These are phyloP conservation scores for Drosophila malerkotliana DNA, from an alignment of 1,140 invertebrate species.

Conservation along the genomic window DNA sequence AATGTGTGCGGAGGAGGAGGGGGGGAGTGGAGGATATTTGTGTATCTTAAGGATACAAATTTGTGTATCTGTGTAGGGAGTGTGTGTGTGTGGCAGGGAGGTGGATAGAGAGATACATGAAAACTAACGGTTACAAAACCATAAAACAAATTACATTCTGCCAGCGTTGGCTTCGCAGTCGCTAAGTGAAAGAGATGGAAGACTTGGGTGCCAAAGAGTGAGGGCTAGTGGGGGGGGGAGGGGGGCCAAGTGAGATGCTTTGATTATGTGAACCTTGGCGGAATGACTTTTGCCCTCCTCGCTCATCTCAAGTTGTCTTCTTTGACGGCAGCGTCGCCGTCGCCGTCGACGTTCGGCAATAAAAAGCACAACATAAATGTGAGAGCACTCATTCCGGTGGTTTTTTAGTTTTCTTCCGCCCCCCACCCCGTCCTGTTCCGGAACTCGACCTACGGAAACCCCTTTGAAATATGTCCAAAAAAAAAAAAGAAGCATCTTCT, in stretches of 20 bases:
- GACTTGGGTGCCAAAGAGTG: slow-evolving; percentile 1
- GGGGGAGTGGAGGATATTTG: background rate
- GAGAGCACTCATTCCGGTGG: slow-evolving; percentile 22
- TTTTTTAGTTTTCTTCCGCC: background rate
- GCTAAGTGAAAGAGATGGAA: background rate
- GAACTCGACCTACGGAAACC: background rate
- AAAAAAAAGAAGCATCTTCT: too few species aligned
- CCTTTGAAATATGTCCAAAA: background rate
- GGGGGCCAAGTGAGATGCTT: slow-evolving; percentile 10
- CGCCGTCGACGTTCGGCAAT: slow-evolving; percentile 26
- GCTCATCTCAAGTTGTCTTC: slow-evolving; percentile 21
- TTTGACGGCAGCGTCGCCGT: slow-evolving; percentile 10
- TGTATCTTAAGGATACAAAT: background rate
- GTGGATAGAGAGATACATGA: slow-evolving; percentile 1
- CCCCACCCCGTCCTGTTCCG: background rate
- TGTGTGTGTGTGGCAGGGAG: background rate
- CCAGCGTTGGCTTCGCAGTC: slow-evolving; percentile 22
- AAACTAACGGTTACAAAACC: slow-evolving; percentile 57
- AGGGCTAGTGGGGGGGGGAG: background rate
- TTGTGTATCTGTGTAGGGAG: background rate
- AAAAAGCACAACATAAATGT: slow-evolving; percentile 57
- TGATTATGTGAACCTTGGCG: slow-evolving; percentile 45
- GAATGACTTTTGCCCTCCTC: slow-evolving; percentile 32
- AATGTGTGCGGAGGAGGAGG: background rate
- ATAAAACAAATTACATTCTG: slow-evolving; percentile 65